These are phyloP conservation scores for Phylloscopus trochilus DNA, from an alignment of 2,113 vertebrate genomes.

Conservation along the genomic window DNA sequence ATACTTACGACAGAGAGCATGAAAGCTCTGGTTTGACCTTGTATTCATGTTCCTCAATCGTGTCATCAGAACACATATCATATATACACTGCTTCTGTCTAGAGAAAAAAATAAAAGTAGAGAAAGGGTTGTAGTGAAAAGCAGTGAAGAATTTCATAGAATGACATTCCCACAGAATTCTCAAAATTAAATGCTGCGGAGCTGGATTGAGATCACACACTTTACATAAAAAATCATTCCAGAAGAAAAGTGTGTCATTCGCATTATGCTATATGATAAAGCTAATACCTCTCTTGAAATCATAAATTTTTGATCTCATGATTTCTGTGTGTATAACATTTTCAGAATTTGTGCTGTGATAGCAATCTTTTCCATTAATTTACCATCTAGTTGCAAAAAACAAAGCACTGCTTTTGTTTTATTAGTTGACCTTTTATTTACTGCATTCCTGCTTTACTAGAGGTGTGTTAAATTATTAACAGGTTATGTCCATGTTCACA, in stretches of 20 bases:
- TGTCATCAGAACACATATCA: background rate
- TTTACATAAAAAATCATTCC: background rate
- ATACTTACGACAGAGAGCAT: background rate
- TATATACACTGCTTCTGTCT: background rate
- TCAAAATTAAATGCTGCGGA: background rate
- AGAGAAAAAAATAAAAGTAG: background rate
- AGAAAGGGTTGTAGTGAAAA: background rate
- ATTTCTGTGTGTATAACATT: constrained; percentile 20
- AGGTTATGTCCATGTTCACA: constrained; percentile 15
- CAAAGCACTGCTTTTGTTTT: background rate
- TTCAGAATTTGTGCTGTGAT: background rate
- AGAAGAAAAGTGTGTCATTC: background rate
- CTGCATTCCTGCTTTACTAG: constrained; percentile 13
- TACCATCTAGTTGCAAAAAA: background rate
- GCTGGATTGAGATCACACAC: background rate
- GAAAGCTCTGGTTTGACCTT: background rate
- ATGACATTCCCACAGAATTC: background rate
- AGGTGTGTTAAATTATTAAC: constrained; percentile 61
- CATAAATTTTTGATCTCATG: background rate
- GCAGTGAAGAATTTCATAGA: background rate
- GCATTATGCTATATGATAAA: background rate
- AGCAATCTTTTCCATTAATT: constrained; percentile 4
- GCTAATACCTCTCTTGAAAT: background rate
- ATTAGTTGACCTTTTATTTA: constrained; percentile 37
- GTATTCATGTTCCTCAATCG: background rate